Percentiles rank a stretch among this genome's conserved stretches.
Conservation (phyloP, 2,888 invertebrate genomes). For the Druceiella hillmani region DNA sequence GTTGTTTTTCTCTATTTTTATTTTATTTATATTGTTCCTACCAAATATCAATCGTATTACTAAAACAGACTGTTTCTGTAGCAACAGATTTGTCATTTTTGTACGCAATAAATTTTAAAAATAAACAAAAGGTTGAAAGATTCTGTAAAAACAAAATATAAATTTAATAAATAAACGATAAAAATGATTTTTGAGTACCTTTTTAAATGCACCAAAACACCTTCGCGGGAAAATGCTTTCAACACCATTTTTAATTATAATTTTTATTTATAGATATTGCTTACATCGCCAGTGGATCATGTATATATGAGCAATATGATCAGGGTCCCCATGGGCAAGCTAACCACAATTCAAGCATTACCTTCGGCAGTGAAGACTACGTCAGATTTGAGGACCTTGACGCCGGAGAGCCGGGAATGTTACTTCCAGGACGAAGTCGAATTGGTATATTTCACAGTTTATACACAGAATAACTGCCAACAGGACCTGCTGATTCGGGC, state of each 20-base stretch:
- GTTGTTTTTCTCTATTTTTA: no score
- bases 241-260: no score
- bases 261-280: constrained; percentile 32
- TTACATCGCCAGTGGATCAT: constrained; percentile 42
- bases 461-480: constrained; percentile 52
- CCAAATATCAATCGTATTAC: no score
- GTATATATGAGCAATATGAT: constrained; percentile 42
- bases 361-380: constrained; percentile 45
- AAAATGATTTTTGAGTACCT: no score
- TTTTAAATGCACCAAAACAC: constrained; percentile 4
- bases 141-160: no score
- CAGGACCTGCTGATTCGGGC: constrained; percentile 46
- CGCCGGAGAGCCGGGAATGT: constrained; percentile 38
- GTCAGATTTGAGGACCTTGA: constrained; percentile 30
- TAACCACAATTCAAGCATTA: constrained; percentile 43
- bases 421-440: constrained; percentile 42
- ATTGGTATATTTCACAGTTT: constrained; percentile 39
- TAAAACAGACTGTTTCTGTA: no score
- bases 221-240: neutral
- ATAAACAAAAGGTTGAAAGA: no score
- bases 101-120: no score
- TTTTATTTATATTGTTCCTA: no score
- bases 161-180: no score
- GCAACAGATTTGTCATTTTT: no score
- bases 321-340: constrained; percentile 41